phyloP scores from a whole-genome alignment of 2,113 vertebrate species.

The Notechis scutatus region DNA sequence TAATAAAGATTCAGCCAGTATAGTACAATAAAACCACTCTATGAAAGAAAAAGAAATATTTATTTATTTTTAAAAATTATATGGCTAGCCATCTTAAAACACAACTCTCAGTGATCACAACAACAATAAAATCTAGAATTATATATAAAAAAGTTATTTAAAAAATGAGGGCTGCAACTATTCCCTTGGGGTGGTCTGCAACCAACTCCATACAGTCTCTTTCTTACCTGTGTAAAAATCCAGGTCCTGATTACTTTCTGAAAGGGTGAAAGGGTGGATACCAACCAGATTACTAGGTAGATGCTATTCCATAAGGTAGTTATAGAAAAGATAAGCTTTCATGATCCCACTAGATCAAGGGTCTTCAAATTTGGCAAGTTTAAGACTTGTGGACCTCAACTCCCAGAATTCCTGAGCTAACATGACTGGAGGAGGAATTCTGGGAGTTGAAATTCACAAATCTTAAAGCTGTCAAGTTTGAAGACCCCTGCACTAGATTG shows the following conservation, averaged over 20 bases:
- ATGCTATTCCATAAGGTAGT: not conserved
- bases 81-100: not conserved
- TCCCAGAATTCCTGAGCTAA: too few species aligned
- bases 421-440: too few species aligned
- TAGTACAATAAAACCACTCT: slow-evolving; percentile 7
- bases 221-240: not conserved
- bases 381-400: too few species aligned
- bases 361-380: too few species aligned
- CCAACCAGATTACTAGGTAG: not conserved
- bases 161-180: not conserved
- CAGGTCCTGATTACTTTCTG: not conserved
- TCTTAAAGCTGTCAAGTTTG: too few species aligned
- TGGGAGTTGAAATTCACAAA: too few species aligned
- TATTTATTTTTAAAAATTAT: not conserved
- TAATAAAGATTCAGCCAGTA: not conserved
- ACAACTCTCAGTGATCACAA: not conserved
- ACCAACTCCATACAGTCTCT: not conserved
- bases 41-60: not conserved
- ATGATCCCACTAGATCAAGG: not conserved
- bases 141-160: not conserved
- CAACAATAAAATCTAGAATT: not conserved
- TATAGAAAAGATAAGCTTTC: not conserved
- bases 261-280: not conserved
- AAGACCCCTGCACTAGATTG: not conserved
- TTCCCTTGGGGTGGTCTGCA: not conserved